phyloP scores from a whole-genome alignment of 2,888 invertebrate genomes.

The Drosophila anomalata region DNA sequence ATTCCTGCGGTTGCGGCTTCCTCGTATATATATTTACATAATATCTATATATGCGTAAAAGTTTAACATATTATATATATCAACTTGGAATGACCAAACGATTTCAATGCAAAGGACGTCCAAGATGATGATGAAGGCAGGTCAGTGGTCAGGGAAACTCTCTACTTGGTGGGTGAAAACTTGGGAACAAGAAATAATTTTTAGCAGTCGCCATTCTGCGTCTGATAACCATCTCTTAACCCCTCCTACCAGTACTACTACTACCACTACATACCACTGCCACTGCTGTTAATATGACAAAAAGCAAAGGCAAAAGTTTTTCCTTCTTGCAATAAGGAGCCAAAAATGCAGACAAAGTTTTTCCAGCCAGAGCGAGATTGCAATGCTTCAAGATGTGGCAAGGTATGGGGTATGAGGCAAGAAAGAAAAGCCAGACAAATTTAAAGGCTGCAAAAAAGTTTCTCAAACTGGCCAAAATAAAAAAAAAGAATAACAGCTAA shows the following conservation, averaged over 20 bases:
- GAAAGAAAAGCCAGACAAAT: conserved; percentile 71
- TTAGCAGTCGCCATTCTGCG: conserved; percentile 42
- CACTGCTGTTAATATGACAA: conserved; percentile 76
- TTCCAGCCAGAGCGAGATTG: conserved; percentile 64
- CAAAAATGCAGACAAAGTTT: conserved; percentile 75
- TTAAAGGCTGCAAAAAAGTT: conserved; percentile 62
- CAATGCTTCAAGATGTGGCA: conserved; percentile 56
- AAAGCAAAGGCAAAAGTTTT: conserved; percentile 70
- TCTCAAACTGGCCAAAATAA: conserved; percentile 9
- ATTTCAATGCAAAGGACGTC: conserved; percentile 17
- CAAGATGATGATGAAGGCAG: conserved; percentile 17
- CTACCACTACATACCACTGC: neutral
- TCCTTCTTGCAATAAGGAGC: conserved; percentile 35
- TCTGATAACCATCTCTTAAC: conserved; percentile 38
- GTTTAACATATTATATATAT: conserved; percentile 34
- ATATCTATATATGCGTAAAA: conserved; percentile 5
- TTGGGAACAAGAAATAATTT: conserved; percentile 60
- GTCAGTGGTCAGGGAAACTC: conserved; percentile 23
- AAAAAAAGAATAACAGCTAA: neutral
- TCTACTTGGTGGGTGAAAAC: conserved; percentile 12
- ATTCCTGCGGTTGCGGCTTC: conserved; percentile 39
- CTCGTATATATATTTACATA: conserved; percentile 12
- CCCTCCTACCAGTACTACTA: conserved; percentile 17
- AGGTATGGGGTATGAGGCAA: conserved; percentile 33
- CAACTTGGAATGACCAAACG: conserved; percentile 30